phyloP scores from a whole-genome alignment of 2,888 invertebrate genomes.

The Empis stercorea region DNA sequence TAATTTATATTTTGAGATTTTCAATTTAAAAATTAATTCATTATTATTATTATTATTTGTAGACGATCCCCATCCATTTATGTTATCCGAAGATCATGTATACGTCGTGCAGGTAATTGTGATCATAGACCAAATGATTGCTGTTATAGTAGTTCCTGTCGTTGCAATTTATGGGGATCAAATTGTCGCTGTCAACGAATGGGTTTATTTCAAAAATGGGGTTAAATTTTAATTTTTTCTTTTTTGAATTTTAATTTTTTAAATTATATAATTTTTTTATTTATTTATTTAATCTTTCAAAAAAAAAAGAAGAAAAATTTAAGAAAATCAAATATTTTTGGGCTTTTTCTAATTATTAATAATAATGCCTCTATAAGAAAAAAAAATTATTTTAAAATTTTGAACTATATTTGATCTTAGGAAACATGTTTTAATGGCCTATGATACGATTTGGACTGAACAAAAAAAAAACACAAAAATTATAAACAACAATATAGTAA shows the following conservation, averaged over 20 bases:
- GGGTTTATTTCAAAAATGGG: conserved; percentile 82
- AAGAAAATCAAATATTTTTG: neutral
- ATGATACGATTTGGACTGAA: neutral
- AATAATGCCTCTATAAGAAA: too few relatives aligned
- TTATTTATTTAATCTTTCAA: neutral
- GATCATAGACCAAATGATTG: conserved; percentile 75
- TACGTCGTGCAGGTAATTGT: conserved; percentile 69
- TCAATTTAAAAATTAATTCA: too few relatives aligned
- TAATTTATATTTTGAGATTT: too few relatives aligned
- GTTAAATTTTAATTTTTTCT: conserved; percentile 39
- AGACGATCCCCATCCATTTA: conserved; percentile 69
- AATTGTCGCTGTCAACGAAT: conserved; percentile 80
- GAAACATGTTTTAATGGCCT: neutral
- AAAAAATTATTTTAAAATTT: neutral
- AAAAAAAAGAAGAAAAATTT: too few relatives aligned
- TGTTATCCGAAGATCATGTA: conserved; percentile 75
- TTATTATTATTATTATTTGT: neutral
- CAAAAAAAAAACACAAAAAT: neutral
- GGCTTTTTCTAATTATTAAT: too few relatives aligned
- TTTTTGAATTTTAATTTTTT: neutral
- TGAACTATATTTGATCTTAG: neutral
- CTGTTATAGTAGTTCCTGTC: conserved; percentile 73
- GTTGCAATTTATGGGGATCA: conserved; percentile 80
- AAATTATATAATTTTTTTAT: neutral
- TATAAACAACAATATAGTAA: too few relatives aligned